Evolutionary conservation across 1,140 invertebrate genomes (phyloP).

Genomic region (Venturia canescens): DNA sequence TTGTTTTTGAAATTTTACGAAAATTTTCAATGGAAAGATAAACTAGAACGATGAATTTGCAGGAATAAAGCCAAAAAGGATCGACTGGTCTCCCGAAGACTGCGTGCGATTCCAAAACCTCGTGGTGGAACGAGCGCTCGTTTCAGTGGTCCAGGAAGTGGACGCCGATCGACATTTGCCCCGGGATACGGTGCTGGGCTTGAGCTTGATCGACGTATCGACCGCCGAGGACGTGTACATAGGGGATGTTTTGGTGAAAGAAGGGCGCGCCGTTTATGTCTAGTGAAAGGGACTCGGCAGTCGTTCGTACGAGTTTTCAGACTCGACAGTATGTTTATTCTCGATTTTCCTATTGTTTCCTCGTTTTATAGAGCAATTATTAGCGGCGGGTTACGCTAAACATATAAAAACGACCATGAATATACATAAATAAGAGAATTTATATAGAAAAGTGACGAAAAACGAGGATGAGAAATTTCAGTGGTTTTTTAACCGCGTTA

Average conservation of each 20-base stretch:
- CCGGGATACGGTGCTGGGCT: slow-evolving; percentile 74
- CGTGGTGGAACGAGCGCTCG: slow-evolving; percentile 78
- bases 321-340: neutral
- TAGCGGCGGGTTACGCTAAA: slow-evolving; percentile 26
- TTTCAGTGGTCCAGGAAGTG: slow-evolving; percentile 76
- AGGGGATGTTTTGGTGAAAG: slow-evolving; percentile 75
- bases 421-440: too few species aligned
- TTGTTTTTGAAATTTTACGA: too few species aligned
- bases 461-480: too few species aligned
- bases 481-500: too few species aligned
- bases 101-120: slow-evolving; percentile 79
- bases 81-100: slow-evolving; percentile 80
- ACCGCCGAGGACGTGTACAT: slow-evolving; percentile 77
- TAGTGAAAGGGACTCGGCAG: neutral
- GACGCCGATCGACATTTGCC: slow-evolving; percentile 75
- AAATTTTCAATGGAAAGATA: too few species aligned
- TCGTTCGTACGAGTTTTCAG: neutral
- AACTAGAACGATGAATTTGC: too few species aligned
- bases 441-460: too few species aligned
- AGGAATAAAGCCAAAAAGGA: slow-evolving; percentile 78
- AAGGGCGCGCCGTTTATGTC: slow-evolving; percentile 71
- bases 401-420: neutral
- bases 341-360: neutral
- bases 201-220: slow-evolving; percentile 79
- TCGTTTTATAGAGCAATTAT: neutral